Evolutionary conservation across 1,140 invertebrate genomes (phyloP).

Genomic region (Teleogryllus occipitalis): DNA sequence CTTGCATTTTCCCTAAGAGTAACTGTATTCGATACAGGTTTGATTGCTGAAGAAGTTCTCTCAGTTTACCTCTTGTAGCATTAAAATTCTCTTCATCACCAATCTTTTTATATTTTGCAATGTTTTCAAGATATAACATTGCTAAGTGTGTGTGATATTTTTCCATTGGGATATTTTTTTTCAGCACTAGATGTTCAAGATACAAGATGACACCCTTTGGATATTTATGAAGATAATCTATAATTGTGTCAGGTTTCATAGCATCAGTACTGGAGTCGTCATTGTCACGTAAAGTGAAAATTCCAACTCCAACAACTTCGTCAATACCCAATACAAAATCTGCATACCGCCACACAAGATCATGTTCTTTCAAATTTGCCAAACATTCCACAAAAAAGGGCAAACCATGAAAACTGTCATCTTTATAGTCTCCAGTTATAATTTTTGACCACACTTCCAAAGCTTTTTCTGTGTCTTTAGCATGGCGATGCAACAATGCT

Average conservation of each 20-base stretch:
- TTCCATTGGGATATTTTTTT: conserved; percentile 34
- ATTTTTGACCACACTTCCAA: conserved; percentile 18
- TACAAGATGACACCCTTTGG: conserved; percentile 40
- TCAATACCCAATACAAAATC: conserved; percentile 40
- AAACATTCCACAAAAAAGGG: conserved; percentile 20
- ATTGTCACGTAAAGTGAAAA: conserved; percentile 36
- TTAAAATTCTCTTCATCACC: conserved; percentile 22
- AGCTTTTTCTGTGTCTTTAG: conserved; percentile 11
- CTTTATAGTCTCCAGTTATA: conserved; percentile 17
- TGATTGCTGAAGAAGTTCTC: conserved; percentile 38
- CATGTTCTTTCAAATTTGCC: conserved; percentile 19
- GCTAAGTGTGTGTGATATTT: conserved; percentile 45
- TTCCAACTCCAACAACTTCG: conserved; percentile 38
- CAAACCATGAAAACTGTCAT: conserved; percentile 20
- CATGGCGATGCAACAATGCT: conserved; percentile 17
- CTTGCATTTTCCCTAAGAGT: conserved; percentile 39
- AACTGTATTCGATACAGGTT: conserved; percentile 39
- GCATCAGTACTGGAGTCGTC: conserved; percentile 28
- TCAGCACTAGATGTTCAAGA: conserved; percentile 40
- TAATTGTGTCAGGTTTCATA: conserved; percentile 37
- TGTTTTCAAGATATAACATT: conserved; percentile 40
- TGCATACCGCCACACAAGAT: conserved; percentile 41
- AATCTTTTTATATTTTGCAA: conserved; percentile 34
- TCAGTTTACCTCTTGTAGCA: conserved; percentile 35
- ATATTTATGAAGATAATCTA: conserved; percentile 38